phyloP scores from a whole-genome alignment of 1,140 invertebrate genomes.

The Acyrthosiphon pisum region DNA sequence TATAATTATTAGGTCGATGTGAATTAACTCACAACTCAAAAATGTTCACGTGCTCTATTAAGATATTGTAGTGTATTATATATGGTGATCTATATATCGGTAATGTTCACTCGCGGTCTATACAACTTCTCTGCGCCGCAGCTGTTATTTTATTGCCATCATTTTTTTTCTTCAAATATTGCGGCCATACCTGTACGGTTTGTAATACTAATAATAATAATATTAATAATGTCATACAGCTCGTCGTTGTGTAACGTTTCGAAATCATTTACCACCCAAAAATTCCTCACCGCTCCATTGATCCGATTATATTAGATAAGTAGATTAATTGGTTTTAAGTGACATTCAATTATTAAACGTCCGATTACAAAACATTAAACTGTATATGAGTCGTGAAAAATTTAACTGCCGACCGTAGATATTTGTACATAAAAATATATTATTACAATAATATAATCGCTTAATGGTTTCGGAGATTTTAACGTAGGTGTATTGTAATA shows the following conservation, averaged over 20 bases:
- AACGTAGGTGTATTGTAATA: background rate
- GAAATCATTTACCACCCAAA: background rate
- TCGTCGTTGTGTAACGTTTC: background rate
- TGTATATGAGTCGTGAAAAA: background rate
- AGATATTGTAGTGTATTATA: background rate
- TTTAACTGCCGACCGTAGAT: background rate
- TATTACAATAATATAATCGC: background rate
- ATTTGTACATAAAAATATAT: background rate
- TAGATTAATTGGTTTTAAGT: slow-evolving; percentile 27
- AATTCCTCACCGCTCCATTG: background rate
- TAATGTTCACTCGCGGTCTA: background rate
- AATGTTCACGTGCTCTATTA: background rate
- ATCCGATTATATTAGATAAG: background rate
- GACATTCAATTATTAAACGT: slow-evolving; percentile 18
- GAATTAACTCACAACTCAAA: background rate
- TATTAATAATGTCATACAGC: background rate
- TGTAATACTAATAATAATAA: background rate
- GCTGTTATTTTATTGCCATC: background rate
- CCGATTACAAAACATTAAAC: slow-evolving; percentile 2
- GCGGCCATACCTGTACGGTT: background rate
- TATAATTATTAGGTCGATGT: too few species aligned
- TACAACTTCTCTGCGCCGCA: background rate
- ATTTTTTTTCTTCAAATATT: background rate
- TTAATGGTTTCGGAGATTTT: background rate
- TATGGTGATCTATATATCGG: background rate